Conservation (phyloP, 2,888 invertebrate species). For the Drosophila parthenogenetica region DNA sequence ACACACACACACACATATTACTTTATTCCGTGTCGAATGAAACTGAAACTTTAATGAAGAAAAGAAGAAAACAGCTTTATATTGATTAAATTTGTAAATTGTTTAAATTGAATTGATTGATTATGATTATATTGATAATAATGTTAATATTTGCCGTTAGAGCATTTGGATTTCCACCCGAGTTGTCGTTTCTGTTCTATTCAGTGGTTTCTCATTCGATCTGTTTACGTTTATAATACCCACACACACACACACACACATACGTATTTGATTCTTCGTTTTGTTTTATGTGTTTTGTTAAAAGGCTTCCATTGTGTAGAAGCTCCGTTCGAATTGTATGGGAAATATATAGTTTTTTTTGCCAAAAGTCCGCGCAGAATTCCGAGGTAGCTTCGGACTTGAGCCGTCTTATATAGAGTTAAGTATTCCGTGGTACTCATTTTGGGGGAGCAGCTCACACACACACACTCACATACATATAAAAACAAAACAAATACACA, state of each 20-base stretch:
- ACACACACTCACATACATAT: constrained; percentile 38
- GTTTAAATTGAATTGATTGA: constrained; percentile 58
- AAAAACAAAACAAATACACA: constrained; percentile 29
- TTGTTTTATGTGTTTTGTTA: constrained; percentile 48
- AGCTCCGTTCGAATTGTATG: constrained; percentile 35
- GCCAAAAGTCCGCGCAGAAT: constrained; percentile 25
- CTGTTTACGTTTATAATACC: constrained; percentile 58
- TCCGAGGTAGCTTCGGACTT: constrained; percentile 21
- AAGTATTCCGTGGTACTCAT: constrained; percentile 58
- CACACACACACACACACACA: constrained; percentile 13
- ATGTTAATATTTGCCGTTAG: constrained; percentile 57
- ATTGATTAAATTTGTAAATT: constrained; percentile 68
- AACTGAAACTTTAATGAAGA: constrained; percentile 27
- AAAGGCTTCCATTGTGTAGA: constrained; percentile 43
- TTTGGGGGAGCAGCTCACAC: constrained; percentile 58
- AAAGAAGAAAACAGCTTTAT: constrained; percentile 65
- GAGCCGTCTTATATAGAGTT: constrained; percentile 47
- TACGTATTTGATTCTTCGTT: constrained; percentile 28
- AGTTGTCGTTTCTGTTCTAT: constrained; percentile 58
- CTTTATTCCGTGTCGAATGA: constrained; percentile 43
- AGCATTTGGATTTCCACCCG: constrained; percentile 45
- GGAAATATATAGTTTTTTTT: not conserved
- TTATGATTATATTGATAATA: constrained; percentile 44
- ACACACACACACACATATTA: constrained; percentile 26
- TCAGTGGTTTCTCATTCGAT: constrained; percentile 46